Evolutionary conservation across 2,797 vertebrate species (phyloP), one percentile per base, ranked within the genome.

Genomic region (Argya squamiceps): DNA sequence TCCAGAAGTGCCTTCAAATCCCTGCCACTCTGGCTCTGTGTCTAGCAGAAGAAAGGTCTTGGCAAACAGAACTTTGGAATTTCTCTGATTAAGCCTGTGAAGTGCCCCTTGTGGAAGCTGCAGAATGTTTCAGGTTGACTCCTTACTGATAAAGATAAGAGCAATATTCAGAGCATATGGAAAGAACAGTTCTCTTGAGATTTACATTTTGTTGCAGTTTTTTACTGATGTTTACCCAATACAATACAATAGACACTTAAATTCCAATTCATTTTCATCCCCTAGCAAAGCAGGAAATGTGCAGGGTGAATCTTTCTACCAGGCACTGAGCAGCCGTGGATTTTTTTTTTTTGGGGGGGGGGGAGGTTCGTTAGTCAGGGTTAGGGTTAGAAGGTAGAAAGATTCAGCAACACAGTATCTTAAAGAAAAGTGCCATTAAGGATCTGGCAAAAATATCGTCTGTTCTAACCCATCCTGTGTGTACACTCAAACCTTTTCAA

Each of bases 401-500:
- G 24, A 13, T 78, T 78, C 30, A 80, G 46, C 41, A 36, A 69
- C 16, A 49, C 10, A 23, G 0, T 59, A 41, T 20, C 37, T 84
- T 80, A 82, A 89, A 78, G 65, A 64, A 93, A 96, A 85, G 26
- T 60, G 19, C 27, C 37, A 83, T 94, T 96, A 94, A 95, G 55
- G 82, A 73, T 94, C 52, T 90, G 68, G 43, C 43, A 90, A 75
- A 96, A 94, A 68, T 53, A 44, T 47, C 89, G 52, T 82, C 65
- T 34, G 26, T 78, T 85, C 47, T 55, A 80, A 44, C 75, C 21
- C 6, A 32, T 81, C 63, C 56, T 53, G 23, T 90, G 30, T 29
- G 6, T 63, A 59, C 63, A 56, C 24, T 34, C n/a, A 19, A 24
- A 47, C 19, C 32, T 89, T 84, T 63, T 59, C 34, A 58, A 43